These are phyloP conservation scores for Drosophila nasuta DNA, from an alignment of 1,140 invertebrate species.

Conservation along the genomic window DNA sequence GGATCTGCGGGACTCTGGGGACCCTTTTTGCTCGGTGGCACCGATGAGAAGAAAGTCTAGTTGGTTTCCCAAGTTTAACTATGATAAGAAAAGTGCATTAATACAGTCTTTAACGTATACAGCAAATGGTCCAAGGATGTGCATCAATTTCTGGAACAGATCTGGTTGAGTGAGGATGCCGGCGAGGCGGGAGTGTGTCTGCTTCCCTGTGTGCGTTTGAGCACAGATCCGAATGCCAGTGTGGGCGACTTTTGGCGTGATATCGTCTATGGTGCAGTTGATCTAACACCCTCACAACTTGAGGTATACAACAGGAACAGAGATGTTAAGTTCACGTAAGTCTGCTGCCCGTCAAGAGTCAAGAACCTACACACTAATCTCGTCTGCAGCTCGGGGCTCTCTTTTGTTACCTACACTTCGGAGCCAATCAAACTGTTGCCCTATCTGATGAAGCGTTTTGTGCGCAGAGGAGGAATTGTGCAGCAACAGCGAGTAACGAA, in stretches of 20 bases:
- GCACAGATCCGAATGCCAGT: conserved; percentile 58
- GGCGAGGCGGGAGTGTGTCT: conserved; percentile 87
- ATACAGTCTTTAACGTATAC: conserved; percentile 28
- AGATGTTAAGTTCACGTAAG: conserved; percentile 86
- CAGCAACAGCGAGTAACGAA: conserved; percentile 85
- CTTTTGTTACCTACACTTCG: conserved; percentile 88
- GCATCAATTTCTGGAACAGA: conserved; percentile 86
- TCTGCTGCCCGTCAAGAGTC: background rate
- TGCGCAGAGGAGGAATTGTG: conserved; percentile 86
- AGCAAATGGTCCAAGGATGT: conserved; percentile 89
- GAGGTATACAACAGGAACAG: conserved; percentile 85
- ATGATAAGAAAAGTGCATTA: background rate
- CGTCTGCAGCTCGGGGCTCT: conserved; percentile 86
- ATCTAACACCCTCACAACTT: conserved; percentile 85
- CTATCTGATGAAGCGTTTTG: conserved; percentile 87
- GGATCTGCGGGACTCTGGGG: conserved; percentile 91
- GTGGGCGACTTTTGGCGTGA: conserved; percentile 85
- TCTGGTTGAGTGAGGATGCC: conserved; percentile 88
- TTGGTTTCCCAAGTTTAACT: conserved; percentile 73
- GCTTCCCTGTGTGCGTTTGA: conserved; percentile 86
- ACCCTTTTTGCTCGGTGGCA: conserved; percentile 89
- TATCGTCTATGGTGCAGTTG: conserved; percentile 87
- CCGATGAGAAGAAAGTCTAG: conserved; percentile 86
- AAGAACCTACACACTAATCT: background rate
- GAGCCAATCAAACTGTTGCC: conserved; percentile 87